Percentiles rank a stretch among this genome's conserved stretches.
Evolutionary conservation across 2,888 invertebrate genomes (phyloP).

Genomic region (Pollenia griseotomentosa): DNA sequence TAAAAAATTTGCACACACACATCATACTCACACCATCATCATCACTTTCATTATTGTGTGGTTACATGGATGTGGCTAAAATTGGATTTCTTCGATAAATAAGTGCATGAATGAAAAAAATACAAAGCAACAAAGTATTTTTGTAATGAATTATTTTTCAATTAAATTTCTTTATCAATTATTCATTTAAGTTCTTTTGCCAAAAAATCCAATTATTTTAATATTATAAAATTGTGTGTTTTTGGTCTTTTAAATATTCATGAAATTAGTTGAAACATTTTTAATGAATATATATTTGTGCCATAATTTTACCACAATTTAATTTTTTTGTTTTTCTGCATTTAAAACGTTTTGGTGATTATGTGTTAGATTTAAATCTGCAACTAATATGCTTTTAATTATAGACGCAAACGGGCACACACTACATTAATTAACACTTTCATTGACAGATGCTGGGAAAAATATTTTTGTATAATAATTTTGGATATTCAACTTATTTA

Average conservation of each 20-base stretch:
- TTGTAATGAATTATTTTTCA: slow-evolving; percentile 10
- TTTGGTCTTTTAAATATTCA: slow-evolving; percentile 7
- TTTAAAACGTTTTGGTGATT: neutral
- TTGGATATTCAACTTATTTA: no score
- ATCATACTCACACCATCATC: neutral
- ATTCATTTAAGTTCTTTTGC: slow-evolving; percentile 6
- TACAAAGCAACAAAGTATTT: neutral
- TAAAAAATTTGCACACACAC: neutral
- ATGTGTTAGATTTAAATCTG: neutral
- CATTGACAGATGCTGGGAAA: slow-evolving; percentile 11
- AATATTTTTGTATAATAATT: neutral
- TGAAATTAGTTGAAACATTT: slow-evolving; percentile 21
- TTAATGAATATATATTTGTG: neutral
- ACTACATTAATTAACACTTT: slow-evolving; percentile 24
- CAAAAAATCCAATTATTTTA: neutral
- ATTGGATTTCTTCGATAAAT: slow-evolving; percentile 1
- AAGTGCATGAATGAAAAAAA: neutral
- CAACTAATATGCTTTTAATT: slow-evolving; percentile 26
- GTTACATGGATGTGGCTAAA: neutral
- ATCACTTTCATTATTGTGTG: slow-evolving; percentile 18
- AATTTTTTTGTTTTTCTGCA: neutral
- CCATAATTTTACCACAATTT: neutral
- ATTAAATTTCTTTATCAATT: neutral
- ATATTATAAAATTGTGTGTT: neutral
- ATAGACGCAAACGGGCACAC: neutral